Base-by-base conservation (phyloP, 1,140 invertebrate genomes). In the Wiebesia pumilae region DNA sequence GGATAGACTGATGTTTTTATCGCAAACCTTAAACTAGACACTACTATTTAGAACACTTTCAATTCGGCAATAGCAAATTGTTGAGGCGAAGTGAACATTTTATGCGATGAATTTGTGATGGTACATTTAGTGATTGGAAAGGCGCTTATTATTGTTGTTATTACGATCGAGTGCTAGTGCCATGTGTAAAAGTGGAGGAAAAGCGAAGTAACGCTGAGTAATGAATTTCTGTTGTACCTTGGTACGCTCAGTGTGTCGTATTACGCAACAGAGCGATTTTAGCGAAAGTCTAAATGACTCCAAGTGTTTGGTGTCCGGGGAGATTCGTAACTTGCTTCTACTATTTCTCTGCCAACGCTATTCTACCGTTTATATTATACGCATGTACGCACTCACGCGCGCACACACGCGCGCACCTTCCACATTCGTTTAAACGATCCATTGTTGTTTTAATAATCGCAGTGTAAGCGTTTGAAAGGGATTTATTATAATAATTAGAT, bases 261-360 rank as follows among this genome's bases (percentile, higher is more conserved):
- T 85, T 85, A 85, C 77, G 62, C 83, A 85, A 85, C 75, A 85
- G 43, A 21, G 77, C 83, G 83, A 79, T 79, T 85, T 85, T 54
- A 85, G 73, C 75, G 77, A 85, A 80, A 85, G 75, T 85, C 38
- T 69, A 54, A 79, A 47, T 47, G 14, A 73, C 40, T 19, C 27
- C 16, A 33, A 79, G 73, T 71, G 54, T 77, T 77, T 62, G 47
- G 69, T 27, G 27, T 30, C 71, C 47, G 69, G 33, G 7, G 40
- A 54, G n/a, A 35, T 43, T 77, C n/a, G 43, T 33, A 35, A 33
- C 47, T 78, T 54, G n/a, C 47, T 54, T n/a, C 77, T 47, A 40
- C 38, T 38, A 27, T 43, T 43, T 43, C 33, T 75, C 33, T 75
- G 27, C 38, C 33, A 65, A n/a, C 24, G n/a, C 65, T 35, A 67